Conservation (phyloP, 2,888 invertebrate species). For the Calameuta pallipes region DNA sequence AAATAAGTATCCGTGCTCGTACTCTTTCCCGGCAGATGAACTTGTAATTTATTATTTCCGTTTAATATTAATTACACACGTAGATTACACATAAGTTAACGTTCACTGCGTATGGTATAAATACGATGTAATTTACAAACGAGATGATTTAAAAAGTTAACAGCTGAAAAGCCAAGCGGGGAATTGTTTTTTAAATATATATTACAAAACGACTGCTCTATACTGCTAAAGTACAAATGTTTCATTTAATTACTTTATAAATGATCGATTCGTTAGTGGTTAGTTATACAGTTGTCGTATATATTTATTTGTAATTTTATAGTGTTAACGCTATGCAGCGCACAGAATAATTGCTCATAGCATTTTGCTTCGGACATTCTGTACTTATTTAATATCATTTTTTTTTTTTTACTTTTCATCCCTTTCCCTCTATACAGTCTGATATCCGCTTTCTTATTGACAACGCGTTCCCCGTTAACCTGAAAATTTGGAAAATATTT, state of each 20-base stretch:
- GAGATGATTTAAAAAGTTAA: constrained; percentile 22
- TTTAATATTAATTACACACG: constrained; percentile 53
- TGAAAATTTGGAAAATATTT: neutral
- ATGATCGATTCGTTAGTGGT: constrained; percentile 43
- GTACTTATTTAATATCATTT: neutral
- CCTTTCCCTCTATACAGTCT: neutral
- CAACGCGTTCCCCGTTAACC: neutral
- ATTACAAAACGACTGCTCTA: constrained; percentile 65
- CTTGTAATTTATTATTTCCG: constrained; percentile 26
- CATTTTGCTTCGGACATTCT: neutral
- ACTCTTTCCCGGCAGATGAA: neutral
- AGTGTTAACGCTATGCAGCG: neutral
- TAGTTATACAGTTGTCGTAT: constrained; percentile 25
- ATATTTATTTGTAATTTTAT: constrained; percentile 9
- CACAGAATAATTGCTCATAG: neutral
- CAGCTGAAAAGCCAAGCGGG: constrained; percentile 24
- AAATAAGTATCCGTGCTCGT: neutral
- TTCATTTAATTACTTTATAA: constrained; percentile 65
- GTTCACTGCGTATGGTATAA: constrained; percentile 36
- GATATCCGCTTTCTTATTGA: neutral
- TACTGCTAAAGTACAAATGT: constrained; percentile 67
- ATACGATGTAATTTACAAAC: constrained; percentile 27
- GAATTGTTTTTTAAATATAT: constrained; percentile 41
- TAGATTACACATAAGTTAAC: constrained; percentile 49
- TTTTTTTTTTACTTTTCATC: neutral